phyloP scores from a whole-genome alignment of 2,113 vertebrate species.

The Aphyosemion australe region DNA sequence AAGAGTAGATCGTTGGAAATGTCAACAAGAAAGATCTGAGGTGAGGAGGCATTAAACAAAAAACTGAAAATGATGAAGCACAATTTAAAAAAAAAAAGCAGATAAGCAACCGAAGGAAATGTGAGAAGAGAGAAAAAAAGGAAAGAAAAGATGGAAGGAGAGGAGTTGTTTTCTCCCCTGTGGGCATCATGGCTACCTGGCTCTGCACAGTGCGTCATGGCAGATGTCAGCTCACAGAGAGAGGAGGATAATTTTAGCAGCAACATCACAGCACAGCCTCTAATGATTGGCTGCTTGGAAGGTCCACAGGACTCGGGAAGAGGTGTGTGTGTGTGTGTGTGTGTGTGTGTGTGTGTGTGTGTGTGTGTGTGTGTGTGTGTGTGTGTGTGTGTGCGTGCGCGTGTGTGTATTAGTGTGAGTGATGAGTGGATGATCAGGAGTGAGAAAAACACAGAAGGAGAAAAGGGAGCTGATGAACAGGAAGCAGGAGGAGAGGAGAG shows the following conservation, averaged over 20 bases:
- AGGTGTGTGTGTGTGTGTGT: conserved; percentile 25
- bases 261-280: conserved; percentile 60
- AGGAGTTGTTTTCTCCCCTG: conserved; percentile 25
- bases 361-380: conserved; percentile 3
- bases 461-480: conserved; percentile 40
- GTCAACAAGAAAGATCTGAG: neutral
- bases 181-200: conserved; percentile 70
- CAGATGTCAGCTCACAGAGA: conserved; percentile 71
- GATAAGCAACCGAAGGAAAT: neutral
- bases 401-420: neutral
- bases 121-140: neutral
- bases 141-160: neutral
- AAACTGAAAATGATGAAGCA: neutral
- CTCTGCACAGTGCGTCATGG: conserved; percentile 66
- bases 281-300: conserved; percentile 73
- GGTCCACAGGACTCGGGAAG: conserved; percentile 53
- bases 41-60: neutral
- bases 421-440: conserved; percentile 59
- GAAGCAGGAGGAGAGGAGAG: conserved; percentile 20
- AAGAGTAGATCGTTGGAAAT: neutral
- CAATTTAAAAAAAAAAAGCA: neutral
- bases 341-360: conserved; percentile 18
- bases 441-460: conserved; percentile 49
- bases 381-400: conserved; percentile 19
- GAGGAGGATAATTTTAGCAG: conserved; percentile 76